Base-by-base conservation (phyloP, 2,797 vertebrate species). In the Melanotaenia trifasciata region DNA sequence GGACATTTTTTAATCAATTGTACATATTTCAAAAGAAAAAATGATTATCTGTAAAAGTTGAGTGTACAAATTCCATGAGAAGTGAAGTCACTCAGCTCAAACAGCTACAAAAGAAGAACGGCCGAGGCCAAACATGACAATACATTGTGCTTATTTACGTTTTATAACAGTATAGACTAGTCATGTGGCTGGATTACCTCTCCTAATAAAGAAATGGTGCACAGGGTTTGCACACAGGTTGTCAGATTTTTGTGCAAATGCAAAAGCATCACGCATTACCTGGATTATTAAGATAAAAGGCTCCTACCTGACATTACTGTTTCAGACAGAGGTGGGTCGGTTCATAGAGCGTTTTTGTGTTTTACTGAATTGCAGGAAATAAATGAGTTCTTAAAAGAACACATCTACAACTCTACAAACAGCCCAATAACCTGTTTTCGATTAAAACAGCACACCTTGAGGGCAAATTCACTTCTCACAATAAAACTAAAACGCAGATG, bases 51-150 rank as follows among this genome's bases (percentile, higher is more conserved):
- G 1, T 56, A 3, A 67, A 61, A 60, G n/a, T 16, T 62, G 33
- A 70, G 36, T 51, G 26, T 58, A 66, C n/a, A 45, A 50, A 62
- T 70, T 65, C 13, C 33, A 3, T 0, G 47, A 45, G 28, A 64
- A 38, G 14, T 40, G 61, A 80, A 69, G 63, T 64, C 32, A 67
- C 36, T 47, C 14, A 22, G 14, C 8, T 47, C 36, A 75, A 74
- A 50, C 1, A 33, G 13, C 59, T 63, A 8, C 18, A 35, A 32
- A 8, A 50, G n/a, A n/a, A 7, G 2, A 0, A 1, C 47, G 40
- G 58, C 24, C 57, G 65, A 76, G 71, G 72, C 13, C 58, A 57
- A 58, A 56, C 5, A 53, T 13, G 22, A 14, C 22, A 5, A 26
- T 22, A 18, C 1, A 47, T n/a, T 47, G 45, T 47, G 45, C 20